These are phyloP conservation scores for Craterocephalus amniculus DNA, from an alignment of 2,797 vertebrate species.

Conservation along the genomic window DNA sequence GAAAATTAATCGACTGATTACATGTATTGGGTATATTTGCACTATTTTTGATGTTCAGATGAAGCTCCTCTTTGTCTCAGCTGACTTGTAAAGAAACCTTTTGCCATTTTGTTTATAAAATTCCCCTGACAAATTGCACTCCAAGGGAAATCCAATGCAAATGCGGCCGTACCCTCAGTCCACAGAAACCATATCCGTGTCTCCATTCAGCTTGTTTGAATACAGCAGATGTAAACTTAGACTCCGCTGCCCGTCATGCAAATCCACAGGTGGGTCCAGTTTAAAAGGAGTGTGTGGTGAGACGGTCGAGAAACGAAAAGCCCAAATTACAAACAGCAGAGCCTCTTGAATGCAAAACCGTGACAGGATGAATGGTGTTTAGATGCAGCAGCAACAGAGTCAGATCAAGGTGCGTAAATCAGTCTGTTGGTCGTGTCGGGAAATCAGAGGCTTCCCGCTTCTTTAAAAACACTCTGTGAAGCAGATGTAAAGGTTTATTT, in stretches of 20 bases:
- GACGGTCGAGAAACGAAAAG: conserved; percentile 41
- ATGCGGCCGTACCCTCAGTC: conserved; percentile 31
- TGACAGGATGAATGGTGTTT: conserved; percentile 38
- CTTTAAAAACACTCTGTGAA: not conserved
- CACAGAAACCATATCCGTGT: conserved; percentile 41
- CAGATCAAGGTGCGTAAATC: conserved; percentile 27
- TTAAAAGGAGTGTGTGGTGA: conserved; percentile 48
- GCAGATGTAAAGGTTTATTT: not conserved
- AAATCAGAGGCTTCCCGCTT: not conserved
- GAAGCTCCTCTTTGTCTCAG: not conserved
- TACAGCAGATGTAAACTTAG: conserved; percentile 45
- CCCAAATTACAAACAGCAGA: conserved; percentile 59
- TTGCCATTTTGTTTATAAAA: conserved; percentile 17
- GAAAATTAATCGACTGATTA: too few relatives aligned
- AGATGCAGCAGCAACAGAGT: conserved; percentile 29
- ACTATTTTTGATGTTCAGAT: not conserved
- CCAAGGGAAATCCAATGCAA: conserved; percentile 44
- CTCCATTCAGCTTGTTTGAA: conserved; percentile 45
- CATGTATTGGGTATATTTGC: too few relatives aligned
- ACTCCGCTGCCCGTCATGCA: conserved; percentile 45
- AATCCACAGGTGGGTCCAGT: conserved; percentile 64
- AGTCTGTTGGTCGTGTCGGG: too few relatives aligned
- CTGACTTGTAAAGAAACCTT: conserved; percentile 15
- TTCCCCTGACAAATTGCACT: conserved; percentile 32
- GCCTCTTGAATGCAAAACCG: conserved; percentile 34